Percentiles rank a stretch among this genome's conserved stretches.
Conservation (phyloP, 2,797 vertebrate genomes). For the Decapterus maruadsi region DNA sequence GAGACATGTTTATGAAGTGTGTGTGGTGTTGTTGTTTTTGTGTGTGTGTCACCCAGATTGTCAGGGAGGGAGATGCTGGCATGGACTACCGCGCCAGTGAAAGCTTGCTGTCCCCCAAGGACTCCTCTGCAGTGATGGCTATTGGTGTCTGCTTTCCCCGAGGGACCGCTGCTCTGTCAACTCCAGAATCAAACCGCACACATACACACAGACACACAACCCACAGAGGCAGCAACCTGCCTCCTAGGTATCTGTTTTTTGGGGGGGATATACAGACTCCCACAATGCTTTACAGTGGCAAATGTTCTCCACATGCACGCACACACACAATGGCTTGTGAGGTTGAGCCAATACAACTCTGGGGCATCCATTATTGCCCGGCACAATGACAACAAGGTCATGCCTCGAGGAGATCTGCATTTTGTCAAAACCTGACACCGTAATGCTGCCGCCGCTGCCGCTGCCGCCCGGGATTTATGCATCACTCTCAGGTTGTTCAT, state of each 20-base stretch:
- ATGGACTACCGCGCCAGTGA: slow-evolving; percentile 44
- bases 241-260: slow-evolving; percentile 40
- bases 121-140: slow-evolving; percentile 67
- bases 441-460: slow-evolving; percentile 20
- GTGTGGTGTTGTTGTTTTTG: not conserved
- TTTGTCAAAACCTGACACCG: slow-evolving; percentile 63
- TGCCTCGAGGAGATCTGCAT: slow-evolving; percentile 64
- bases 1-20: slow-evolving; percentile 53
- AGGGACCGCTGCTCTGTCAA: slow-evolving; percentile 57
- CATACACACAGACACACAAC: slow-evolving; percentile 31
- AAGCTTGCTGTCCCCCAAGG: slow-evolving; percentile 61
- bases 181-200: slow-evolving; percentile 42
- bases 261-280: slow-evolving; percentile 18
- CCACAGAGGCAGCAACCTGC: slow-evolving; percentile 36
- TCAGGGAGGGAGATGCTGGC: slow-evolving; percentile 45
- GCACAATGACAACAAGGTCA: slow-evolving; percentile 64
- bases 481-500: slow-evolving; percentile 51
- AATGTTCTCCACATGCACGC: slow-evolving; percentile 11
- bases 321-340: slow-evolving; percentile 31
- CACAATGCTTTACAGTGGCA: slow-evolving; percentile 41
- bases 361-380: slow-evolving; percentile 54
- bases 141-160: slow-evolving; percentile 61
- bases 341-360: slow-evolving; percentile 24
- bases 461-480: slow-evolving; percentile 49
- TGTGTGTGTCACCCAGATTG: slow-evolving; percentile 36